These are phyloP conservation scores for Cyprinodon diabolis DNA, from an alignment of 2,797 vertebrate genomes.

Conservation along the genomic window DNA sequence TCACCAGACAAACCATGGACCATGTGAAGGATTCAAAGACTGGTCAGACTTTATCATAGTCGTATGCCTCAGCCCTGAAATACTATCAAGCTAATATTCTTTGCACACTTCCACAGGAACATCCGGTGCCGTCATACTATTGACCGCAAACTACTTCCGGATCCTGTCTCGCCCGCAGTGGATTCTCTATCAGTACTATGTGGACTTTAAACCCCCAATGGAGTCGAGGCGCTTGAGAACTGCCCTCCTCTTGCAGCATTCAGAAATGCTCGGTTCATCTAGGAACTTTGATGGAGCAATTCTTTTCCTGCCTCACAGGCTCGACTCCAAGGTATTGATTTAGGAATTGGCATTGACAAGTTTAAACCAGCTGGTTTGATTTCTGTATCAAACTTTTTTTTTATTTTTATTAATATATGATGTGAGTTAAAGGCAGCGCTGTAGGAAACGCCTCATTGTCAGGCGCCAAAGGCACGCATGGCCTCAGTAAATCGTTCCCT, in stretches of 20 bases:
- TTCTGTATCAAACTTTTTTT: neutral
- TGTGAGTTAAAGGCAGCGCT: too few relatives aligned
- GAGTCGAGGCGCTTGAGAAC: constrained; percentile 88
- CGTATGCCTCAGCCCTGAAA: fast-evolving
- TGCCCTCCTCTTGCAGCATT: constrained; percentile 89
- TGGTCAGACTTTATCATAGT: constrained; percentile 68
- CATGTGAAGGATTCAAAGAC: constrained; percentile 90
- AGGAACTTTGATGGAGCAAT: constrained; percentile 89
- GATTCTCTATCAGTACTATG: constrained; percentile 93
- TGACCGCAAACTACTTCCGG: constrained; percentile 88
- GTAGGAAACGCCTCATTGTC: too few relatives aligned
- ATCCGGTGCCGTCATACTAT: constrained; percentile 78
- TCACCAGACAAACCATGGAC: constrained; percentile 88
- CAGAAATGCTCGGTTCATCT: constrained; percentile 83
- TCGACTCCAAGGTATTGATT: constrained; percentile 80
- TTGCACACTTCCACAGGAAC: constrained; percentile 73
- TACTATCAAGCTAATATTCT: neutral
- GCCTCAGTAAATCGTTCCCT: too few relatives aligned
- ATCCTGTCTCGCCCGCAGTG: constrained; percentile 90
- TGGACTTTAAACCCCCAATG: constrained; percentile 88
- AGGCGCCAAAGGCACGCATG: too few relatives aligned
- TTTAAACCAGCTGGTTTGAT: neutral
- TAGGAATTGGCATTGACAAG: constrained; percentile 64
- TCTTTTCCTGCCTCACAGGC: constrained; percentile 85
- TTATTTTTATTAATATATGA: neutral